Evolutionary conservation across 2,797 vertebrate species (phyloP).

Genomic region (Corythornis leucogaster): DNA sequence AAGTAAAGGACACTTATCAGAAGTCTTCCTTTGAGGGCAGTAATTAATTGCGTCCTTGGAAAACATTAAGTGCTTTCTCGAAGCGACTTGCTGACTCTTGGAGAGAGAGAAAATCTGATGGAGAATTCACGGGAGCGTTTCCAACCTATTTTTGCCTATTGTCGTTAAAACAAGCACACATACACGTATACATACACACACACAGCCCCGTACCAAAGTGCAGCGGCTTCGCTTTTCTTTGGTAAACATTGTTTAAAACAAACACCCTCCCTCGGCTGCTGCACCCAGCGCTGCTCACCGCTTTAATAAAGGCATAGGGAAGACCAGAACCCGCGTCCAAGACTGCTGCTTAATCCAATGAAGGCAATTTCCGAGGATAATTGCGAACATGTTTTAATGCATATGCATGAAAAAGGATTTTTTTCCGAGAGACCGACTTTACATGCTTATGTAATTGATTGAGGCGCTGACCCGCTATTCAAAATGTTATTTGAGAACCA

Average conservation of each 20-base stretch:
- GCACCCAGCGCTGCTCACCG: conserved; percentile 72
- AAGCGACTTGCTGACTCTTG: not conserved
- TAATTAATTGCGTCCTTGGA: conserved; percentile 40
- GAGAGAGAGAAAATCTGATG: not conserved
- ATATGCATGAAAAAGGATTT: conserved; percentile 99
- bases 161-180: conserved; percentile 18
- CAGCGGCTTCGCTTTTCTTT: conserved; percentile 51
- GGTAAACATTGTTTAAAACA: conserved; percentile 79
- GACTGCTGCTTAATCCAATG: conserved; percentile 93
- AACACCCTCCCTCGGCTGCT: conserved; percentile 68
- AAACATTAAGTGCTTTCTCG: conserved; percentile 5
- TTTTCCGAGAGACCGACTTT: conserved; percentile 91
- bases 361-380: conserved; percentile 99
- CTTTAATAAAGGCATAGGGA: conserved; percentile 81
- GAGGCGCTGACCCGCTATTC: conserved; percentile 99
- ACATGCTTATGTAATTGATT: conserved; percentile 98
- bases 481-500: conserved; percentile 99
- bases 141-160: conserved; percentile 43
- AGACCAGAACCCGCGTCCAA: conserved; percentile 84
- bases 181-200: too few species aligned
- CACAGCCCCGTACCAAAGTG: not conserved
- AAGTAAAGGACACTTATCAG: conserved; percentile 24
- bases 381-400: conserved; percentile 99
- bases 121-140: not conserved
- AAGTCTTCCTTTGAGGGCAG: conserved; percentile 33